Conservation (phyloP, 2,888 invertebrate species). For the Hirtodrosophila trivittata region DNA sequence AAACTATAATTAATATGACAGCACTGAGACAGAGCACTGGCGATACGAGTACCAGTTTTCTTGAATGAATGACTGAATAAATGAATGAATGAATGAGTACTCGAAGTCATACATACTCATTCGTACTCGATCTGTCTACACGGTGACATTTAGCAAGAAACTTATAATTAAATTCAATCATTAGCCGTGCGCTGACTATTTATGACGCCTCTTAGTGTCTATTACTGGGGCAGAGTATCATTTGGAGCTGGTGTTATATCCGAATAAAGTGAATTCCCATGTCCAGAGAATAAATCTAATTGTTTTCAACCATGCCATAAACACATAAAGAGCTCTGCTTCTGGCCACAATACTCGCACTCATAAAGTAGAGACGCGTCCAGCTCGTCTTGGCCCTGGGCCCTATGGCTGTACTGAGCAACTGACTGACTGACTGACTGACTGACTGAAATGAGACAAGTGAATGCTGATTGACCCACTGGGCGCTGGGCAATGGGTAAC, state of each 20-base stretch:
- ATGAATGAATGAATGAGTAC: conserved; percentile 28
- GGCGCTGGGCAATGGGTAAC: conserved; percentile 19
- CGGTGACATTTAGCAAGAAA: conserved; percentile 4
- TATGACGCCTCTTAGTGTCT: conserved; percentile 28
- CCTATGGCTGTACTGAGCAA: conserved; percentile 21
- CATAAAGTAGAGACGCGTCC: background rate
- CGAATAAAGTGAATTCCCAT: conserved; percentile 20
- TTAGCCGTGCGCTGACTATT: conserved; percentile 25
- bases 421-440: conserved; percentile 19
- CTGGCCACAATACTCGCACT: background rate
- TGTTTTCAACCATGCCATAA: conserved; percentile 14
- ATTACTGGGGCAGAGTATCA: conserved; percentile 4
- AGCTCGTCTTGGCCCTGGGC: conserved; percentile 25
- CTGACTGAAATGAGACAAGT: conserved; percentile 66
- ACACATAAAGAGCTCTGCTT: conserved; percentile 8
- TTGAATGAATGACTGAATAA: conserved; percentile 29
- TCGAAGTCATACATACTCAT: conserved; percentile 5
- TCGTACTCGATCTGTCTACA: conserved; percentile 7
- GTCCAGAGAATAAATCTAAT: conserved; percentile 15
- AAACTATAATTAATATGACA: conserved; percentile 60
- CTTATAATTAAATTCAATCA: conserved; percentile 56
- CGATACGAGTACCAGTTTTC: conserved; percentile 32
- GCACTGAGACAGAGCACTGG: conserved; percentile 19
- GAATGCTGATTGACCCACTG: conserved; percentile 75
- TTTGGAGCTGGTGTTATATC: background rate